phyloP scores from a whole-genome alignment of 2,113 vertebrate genomes.

The Albula goreensis region DNA sequence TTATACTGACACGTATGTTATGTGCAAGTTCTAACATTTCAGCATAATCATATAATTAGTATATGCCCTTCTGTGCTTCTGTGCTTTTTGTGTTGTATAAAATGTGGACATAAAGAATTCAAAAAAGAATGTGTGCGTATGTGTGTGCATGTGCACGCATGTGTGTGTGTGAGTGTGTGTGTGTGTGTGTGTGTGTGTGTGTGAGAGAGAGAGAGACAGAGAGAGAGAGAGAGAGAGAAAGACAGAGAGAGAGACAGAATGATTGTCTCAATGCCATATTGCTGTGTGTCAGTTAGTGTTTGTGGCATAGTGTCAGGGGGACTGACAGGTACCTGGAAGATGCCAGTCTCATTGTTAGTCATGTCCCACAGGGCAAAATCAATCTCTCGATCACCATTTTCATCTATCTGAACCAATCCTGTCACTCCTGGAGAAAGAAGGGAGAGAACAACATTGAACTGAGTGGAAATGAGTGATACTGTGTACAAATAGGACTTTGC shows the following conservation, averaged over 20 bases:
- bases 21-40: too few species aligned
- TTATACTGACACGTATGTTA: too few species aligned
- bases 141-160: neutral
- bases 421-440: conserved; percentile 72
- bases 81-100: too few species aligned
- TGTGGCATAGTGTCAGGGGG: conserved; percentile 4
- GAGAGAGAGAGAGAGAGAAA: neutral
- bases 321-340: conserved; percentile 74
- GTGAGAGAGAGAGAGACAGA: neutral
- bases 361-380: conserved; percentile 92
- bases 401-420: conserved; percentile 79
- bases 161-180: neutral
- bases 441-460: neutral
- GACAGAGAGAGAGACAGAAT: neutral
- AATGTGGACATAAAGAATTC: too few species aligned
- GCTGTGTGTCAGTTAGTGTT: neutral
- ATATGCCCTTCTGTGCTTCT: too few species aligned
- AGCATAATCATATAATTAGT: too few species aligned
- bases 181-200: neutral
- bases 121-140: neutral
- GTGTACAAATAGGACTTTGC: neutral
- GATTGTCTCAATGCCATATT: neutral
- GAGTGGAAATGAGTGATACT: neutral
- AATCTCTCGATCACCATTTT: conserved; percentile 81
- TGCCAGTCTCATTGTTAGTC: conserved; percentile 63